Percentiles rank a stretch among this genome's conserved stretches.
phyloP scores from a whole-genome alignment of 2,888 invertebrate species.

The Mesorhabditis sp. region DNA sequence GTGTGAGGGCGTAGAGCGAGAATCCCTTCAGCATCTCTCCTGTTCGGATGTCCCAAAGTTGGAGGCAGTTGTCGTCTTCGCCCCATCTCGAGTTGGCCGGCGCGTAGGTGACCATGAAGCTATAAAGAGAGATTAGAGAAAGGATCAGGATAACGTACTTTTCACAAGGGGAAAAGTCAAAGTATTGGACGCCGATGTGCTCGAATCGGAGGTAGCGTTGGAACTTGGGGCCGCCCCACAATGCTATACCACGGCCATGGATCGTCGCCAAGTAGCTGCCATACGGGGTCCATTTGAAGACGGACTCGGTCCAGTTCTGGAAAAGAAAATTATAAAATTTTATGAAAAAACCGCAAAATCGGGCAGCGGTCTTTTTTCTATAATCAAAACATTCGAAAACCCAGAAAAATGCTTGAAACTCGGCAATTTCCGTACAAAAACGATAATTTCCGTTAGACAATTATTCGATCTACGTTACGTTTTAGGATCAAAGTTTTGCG shows the following conservation, averaged over 20 bases:
- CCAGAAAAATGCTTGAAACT: no score
- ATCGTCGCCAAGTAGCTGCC: conserved; percentile 94
- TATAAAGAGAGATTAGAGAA: conserved; percentile 46
- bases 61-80: conserved; percentile 72
- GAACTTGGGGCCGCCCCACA: conserved; percentile 95
- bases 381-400: no score
- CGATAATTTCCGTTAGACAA: no score
- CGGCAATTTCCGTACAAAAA: no score
- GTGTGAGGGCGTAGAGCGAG: conserved; percentile 39
- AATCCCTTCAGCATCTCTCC: conserved; percentile 61
- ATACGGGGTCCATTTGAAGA: conserved; percentile 93
- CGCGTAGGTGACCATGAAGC: conserved; percentile 88
- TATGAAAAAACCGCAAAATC: no score
- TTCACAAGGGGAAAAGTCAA: conserved; percentile 96
- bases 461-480: no score
- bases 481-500: no score
- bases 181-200: conserved; percentile 78
- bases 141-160: conserved; percentile 64
- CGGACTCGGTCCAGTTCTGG: conserved; percentile 90
- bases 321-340: conserved; percentile 14
- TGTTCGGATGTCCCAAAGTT: conserved; percentile 94
- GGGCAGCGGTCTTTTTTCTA: no score
- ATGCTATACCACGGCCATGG: conserved; percentile 84
- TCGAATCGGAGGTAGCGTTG: conserved; percentile 83
- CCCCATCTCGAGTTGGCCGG: conserved; percentile 66